Evolutionary conservation across 2,888 invertebrate genomes (phyloP).

Genomic region (Drepanosiphum platanoidis): DNA sequence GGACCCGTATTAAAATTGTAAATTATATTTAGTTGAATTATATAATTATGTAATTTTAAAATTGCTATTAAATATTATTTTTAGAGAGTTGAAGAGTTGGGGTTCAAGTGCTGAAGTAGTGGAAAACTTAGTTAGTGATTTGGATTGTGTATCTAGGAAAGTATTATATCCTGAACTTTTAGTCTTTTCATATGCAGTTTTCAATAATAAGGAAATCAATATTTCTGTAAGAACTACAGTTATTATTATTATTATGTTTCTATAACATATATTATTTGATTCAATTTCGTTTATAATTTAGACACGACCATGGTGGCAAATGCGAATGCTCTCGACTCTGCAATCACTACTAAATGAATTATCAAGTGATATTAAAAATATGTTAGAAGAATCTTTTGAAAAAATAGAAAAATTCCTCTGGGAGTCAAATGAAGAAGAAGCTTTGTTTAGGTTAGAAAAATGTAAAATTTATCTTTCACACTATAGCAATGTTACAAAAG

Average conservation of each 20-base stretch:
- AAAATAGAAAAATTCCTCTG: not conserved
- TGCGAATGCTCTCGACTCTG: slow-evolving; percentile 49
- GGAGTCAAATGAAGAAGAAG: slow-evolving; percentile 39
- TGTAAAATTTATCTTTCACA: slow-evolving; percentile 56
- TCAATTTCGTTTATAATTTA: not conserved
- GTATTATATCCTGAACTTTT: slow-evolving; percentile 72
- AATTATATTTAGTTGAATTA: not conserved
- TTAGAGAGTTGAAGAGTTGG: slow-evolving; percentile 66
- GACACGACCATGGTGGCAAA: slow-evolving; percentile 46
- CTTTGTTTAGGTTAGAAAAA: slow-evolving; percentile 39
- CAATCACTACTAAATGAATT: slow-evolving; percentile 49
- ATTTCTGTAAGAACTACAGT: slow-evolving; percentile 7
- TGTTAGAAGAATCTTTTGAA: slow-evolving; percentile 28
- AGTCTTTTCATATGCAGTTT: slow-evolving; percentile 66
- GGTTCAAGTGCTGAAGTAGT: slow-evolving; percentile 66
- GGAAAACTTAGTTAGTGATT: slow-evolving; percentile 71
- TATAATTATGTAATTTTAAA: not conserved
- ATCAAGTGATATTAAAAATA: slow-evolving; percentile 44
- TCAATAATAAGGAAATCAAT: slow-evolving; percentile 63
- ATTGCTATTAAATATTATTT: slow-evolving; percentile 66
- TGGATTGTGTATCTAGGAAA: slow-evolving; percentile 76
- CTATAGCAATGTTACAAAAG: slow-evolving; percentile 48
- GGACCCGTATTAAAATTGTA: slow-evolving; percentile 70
- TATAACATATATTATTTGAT: not conserved
- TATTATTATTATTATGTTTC: not conserved